Evolutionary conservation across 2,888 invertebrate genomes (phyloP).

Genomic region (Eupithecia dodoneata): DNA sequence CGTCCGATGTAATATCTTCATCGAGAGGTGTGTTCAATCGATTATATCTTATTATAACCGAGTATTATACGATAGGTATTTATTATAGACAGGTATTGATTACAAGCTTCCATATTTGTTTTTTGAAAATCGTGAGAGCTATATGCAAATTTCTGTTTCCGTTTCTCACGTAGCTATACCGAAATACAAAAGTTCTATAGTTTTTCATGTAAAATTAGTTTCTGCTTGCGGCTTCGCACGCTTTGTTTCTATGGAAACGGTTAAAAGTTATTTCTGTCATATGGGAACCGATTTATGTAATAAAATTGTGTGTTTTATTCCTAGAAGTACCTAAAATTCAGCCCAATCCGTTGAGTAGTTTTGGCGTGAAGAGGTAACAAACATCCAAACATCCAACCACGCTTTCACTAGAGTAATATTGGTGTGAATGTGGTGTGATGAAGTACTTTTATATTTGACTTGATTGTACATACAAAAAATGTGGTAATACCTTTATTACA

Average conservation of each 20-base stretch:
- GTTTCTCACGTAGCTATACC: neutral
- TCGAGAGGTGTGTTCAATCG: slow-evolving; percentile 81
- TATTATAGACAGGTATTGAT: slow-evolving; percentile 44
- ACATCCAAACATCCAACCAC: too few species aligned
- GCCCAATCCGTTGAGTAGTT: neutral
- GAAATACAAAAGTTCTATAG: neutral
- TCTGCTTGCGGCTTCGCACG: neutral
- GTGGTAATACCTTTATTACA: neutral
- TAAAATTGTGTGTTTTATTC: neutral
- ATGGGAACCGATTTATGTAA: too few species aligned
- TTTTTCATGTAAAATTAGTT: neutral
- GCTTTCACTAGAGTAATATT: too few species aligned
- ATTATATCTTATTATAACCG: slow-evolving; percentile 63
- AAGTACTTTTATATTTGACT: neutral
- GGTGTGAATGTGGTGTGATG: neutral
- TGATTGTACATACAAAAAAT: neutral
- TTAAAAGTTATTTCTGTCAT: neutral
- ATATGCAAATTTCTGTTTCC: slow-evolving; percentile 8
- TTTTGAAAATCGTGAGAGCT: slow-evolving; percentile 14
- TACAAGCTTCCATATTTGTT: slow-evolving; percentile 38
- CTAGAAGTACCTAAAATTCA: neutral
- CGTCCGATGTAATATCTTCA: slow-evolving; percentile 77
- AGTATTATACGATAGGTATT: slow-evolving; percentile 46
- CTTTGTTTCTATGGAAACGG: neutral
- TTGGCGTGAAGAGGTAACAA: neutral